Conservation (phyloP, 1,140 invertebrate genomes). For the Philotrypesis tridentata region DNA sequence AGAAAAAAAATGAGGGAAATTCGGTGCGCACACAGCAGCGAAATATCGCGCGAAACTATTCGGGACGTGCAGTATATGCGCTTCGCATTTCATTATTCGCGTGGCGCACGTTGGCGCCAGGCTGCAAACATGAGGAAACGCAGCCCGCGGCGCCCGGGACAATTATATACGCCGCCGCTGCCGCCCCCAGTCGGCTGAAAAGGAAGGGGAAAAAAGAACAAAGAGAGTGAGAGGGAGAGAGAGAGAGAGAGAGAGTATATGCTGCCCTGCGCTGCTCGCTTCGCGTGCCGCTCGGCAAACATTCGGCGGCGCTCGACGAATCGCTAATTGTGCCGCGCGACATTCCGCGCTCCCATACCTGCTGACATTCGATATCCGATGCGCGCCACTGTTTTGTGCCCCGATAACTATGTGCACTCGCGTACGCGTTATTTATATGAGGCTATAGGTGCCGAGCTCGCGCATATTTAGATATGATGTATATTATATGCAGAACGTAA, state of each 20-base stretch:
- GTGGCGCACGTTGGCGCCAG: constrained; percentile 3
- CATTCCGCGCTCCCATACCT: neutral
- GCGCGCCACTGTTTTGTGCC: neutral
- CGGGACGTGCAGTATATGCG: neutral
- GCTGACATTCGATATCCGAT: constrained; percentile 10
- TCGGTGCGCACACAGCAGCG: neutral
- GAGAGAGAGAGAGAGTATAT: neutral
- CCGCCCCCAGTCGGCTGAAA: neutral
- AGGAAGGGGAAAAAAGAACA: neutral
- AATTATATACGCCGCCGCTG: constrained; percentile 25
- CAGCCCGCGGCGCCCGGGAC: constrained; percentile 32
- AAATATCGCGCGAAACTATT: constrained; percentile 11
- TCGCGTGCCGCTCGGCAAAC: neutral
- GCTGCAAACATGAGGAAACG: constrained; percentile 17
- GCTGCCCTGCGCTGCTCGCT: neutral
- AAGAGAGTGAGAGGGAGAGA: neutral
- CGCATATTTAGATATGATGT: neutral
- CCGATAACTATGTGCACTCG: neutral
- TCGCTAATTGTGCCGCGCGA: constrained; percentile 33
- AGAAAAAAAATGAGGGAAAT: constrained; percentile 13
- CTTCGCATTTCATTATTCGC: constrained; percentile 41
- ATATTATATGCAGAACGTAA: no score
- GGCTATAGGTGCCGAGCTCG: neutral
- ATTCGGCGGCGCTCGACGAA: constrained; percentile 10
- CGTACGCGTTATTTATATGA: neutral